Base-by-base conservation (phyloP, 2,888 invertebrate genomes). In the Phaonia tiefii region DNA sequence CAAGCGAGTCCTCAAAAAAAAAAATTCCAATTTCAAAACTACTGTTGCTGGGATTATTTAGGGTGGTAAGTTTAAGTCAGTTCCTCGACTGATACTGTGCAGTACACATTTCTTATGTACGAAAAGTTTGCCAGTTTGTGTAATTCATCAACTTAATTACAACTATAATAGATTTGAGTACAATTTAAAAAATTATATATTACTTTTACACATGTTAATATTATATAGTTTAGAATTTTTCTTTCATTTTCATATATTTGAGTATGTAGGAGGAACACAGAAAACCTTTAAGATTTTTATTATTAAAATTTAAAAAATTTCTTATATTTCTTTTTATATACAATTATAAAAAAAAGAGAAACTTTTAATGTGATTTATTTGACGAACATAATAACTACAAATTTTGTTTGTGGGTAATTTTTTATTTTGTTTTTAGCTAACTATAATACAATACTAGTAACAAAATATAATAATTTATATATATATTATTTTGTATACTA, bases 401-500 rank as follows among this genome's bases (percentile, higher is more conserved):
- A 44, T 20, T 63, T 69, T n/a, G 20, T 56, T 54, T 54, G 37
- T 10, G 22, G 31, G 31, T 31, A 5, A 5, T 31, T 31, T 3
- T 31, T 31, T 31, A 8, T 31, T 31, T 31, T 8, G 3, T 31
- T 3, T 44, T 70, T 70, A 65, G 20, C 54, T 76, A 67, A 56
- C 69, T 76, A 80, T 76, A 76, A 80, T 76, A 76, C 76, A 80
- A 69, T 73, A 63, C 63, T 73, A 72, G 54, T 69, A 73, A 75
- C 63, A 71, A 72, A 80, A 72, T 79, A 79, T 67, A 51, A n/a
- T n/a, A 63, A 44, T 42, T 25, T 56, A 31, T 22, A 69, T 54
- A 15, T 39, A 37, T 37, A 63, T 56, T 31, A 15, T 58, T 8
- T 60, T 60, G 26, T 63, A 63, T 42, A 20, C 63, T 63, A 63